Evolutionary conservation across 2,888 invertebrate species (phyloP), one percentile per base, ranked within the genome.

Genomic region (Horisme vitalbata): DNA sequence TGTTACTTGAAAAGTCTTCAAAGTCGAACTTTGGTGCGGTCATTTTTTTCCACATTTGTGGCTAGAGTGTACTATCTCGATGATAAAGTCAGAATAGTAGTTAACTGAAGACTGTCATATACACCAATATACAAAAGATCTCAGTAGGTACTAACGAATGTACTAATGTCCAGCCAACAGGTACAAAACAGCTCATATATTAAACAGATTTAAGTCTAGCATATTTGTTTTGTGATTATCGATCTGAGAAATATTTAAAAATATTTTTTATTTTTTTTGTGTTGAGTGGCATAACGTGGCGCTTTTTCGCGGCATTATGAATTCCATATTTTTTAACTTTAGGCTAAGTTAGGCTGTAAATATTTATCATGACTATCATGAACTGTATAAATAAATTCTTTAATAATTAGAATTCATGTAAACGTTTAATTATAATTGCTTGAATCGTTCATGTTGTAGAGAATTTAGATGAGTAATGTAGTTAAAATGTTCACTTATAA

Each of bases 391-490:
- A n/a, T n/a, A n/a, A 81, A 84, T 79, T 80, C 76, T 79, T 80
- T 74, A 75, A 71, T 5, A 70, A 61, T 68, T 83, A 83, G 83
- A 68, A 26, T 63, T 61, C 72, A 69, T 83, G 71, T 83, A 81
- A 76, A 73, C 79, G 72, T 84, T 81, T 77, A 80, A 62, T 68
- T 73, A 68, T 55, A 57, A 53, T 75, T 72, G 76, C 81, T 80
- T 81, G 78, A 83, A 55, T 81, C 79, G 83, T 87, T 87, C 86
- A 87, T 82, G 84, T 86, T 83, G 86, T 88, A 88, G 87, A 72
- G 65, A 79, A 77, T 63, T 77, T 83, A 83, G 79, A 59, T 39
- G 60, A 61, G 48, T 68, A 72, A 60, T 65, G 80, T 77, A 80
- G 79, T 68, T 65, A 78, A 76, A 73, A 46, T 52, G 37, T 59